A percentile compares a stretch with the other conserved stretches of the same genome.
Conservation (phyloP, 2,113 vertebrate genomes). For the Equus przewalskii region DNA sequence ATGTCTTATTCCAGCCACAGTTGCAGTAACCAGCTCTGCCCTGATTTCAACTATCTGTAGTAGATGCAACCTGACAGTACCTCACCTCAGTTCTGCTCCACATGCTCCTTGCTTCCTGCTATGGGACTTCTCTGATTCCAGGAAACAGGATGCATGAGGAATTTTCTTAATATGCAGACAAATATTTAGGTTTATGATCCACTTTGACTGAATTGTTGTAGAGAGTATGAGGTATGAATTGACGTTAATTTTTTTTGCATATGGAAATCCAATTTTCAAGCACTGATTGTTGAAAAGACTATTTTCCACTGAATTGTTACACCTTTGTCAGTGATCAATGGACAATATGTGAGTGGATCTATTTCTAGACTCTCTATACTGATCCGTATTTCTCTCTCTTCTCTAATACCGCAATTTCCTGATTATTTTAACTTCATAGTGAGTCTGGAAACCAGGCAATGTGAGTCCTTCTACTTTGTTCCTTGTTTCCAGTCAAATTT, state of each 20-base stretch:
- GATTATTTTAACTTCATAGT: background rate
- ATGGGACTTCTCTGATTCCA: background rate
- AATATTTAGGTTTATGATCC: background rate
- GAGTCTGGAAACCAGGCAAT: background rate
- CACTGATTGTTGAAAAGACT: background rate
- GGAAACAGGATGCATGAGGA: background rate
- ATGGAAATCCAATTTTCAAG: background rate
- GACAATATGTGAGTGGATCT: background rate
- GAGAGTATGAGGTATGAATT: background rate
- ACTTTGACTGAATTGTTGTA: background rate
- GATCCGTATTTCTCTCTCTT: background rate
- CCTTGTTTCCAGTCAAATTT: background rate
- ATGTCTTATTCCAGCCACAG: background rate
- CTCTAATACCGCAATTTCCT: background rate
- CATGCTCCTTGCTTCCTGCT: background rate
- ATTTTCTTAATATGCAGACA: background rate
- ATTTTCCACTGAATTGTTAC: background rate
- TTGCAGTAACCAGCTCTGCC: background rate
- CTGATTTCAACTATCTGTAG: background rate
- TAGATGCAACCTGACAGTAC: background rate
- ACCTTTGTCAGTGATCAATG: background rate
- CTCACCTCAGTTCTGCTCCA: background rate
- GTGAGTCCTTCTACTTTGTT: background rate
- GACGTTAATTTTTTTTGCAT: background rate
- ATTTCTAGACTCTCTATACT: background rate